Evolutionary conservation across 2,113 vertebrate species (phyloP), one percentile per base, ranked within the genome.

Genomic region (Athene noctua): DNA sequence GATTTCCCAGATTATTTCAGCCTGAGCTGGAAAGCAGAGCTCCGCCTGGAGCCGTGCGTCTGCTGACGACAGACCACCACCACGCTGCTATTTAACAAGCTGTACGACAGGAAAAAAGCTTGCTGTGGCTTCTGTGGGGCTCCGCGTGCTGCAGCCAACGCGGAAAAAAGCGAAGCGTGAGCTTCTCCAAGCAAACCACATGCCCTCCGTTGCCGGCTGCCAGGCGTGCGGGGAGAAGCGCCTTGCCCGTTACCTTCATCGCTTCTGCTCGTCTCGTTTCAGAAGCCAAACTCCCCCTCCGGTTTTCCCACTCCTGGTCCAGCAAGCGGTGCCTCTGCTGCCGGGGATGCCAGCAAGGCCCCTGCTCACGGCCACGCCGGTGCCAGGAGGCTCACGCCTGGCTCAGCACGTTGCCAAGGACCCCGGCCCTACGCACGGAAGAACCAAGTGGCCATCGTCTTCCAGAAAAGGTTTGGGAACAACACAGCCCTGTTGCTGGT

Each of bases 291-390:
- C 10, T 66, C 20, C 70, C 62, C 1, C 0, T 2, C 8, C 0
- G 0, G 19, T 73, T 65, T 55, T 17, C 29, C 65, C 1, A 0
- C 15, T 34, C 17, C 65, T 0, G 10, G 10, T 20, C 12, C 81
- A 55, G 49, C 52, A 2, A 15, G 3, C 0, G 1, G 57, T 34
- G 88, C 3, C 51, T 36, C 6, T 5, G 14, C 40, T 42, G 42
- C 49, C 12, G 1, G 6, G 0, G 25, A 71, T 19, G 36, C 4
- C 5, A 5, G 49, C 80, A 52, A 79, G 47, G 40, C 23, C 47
- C 66, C 86, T 68, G 86, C 71, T 71, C 8, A 2, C 1, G 27
- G 67, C 40, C 2, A 2, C 0, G 13, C 46, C 5, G 0, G 7
- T 20, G 58, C 68, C 86, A 70, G 59, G 63, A 90, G 55, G 68